Base-by-base conservation (phyloP, 1,140 invertebrate species). In the Phymastichus coffea region DNA sequence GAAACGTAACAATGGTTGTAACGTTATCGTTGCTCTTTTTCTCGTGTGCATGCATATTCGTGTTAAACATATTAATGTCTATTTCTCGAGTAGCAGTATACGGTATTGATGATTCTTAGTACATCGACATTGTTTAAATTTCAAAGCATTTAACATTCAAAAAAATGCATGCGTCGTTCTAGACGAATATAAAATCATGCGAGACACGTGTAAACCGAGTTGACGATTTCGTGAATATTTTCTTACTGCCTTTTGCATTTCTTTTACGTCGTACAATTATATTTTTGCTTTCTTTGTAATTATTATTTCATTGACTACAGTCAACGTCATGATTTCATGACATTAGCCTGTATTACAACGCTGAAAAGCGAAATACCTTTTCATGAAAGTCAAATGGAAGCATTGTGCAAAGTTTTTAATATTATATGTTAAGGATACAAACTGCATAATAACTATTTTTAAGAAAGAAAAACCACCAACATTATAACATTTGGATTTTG, bases 211-310 rank as follows among this genome's bases (percentile, higher is more conserved):
- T 61, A 33, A 49, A 49, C 38, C 38, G 38, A 56, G 37, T 56
- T 55, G 40, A 60, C 58, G 43, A 60, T 54, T 58, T 33, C 35
- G 35, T 48, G 26, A 37, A 40, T 37, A 48, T 49, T 56, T 55
- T 0, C 49, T 61, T 49, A 61, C 59, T 55, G 52, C 52, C 52
- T 61, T n/a, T 61, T 61, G 59, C 59, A 61, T 61, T 61, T 51
- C 20, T 61, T 43, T 53, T 49, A 20, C 8, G 14, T 35, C 30
- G 41, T 53, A 53, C 43, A 35, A 46, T 61, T 33, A 54, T 17
- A 28, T 22, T 61, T 40, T 33, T 44, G 10, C 10, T 40, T n/a
- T 40, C n/a, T 40, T 40, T 40, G 10, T 40, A 40, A 40, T 15
- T 9, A 20, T 40, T 52, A 26, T 26, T 37, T 20, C 44, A 51